These are phyloP conservation scores for Syrista parreyssii DNA, from an alignment of 2,888 invertebrate species.

Conservation along the genomic window DNA sequence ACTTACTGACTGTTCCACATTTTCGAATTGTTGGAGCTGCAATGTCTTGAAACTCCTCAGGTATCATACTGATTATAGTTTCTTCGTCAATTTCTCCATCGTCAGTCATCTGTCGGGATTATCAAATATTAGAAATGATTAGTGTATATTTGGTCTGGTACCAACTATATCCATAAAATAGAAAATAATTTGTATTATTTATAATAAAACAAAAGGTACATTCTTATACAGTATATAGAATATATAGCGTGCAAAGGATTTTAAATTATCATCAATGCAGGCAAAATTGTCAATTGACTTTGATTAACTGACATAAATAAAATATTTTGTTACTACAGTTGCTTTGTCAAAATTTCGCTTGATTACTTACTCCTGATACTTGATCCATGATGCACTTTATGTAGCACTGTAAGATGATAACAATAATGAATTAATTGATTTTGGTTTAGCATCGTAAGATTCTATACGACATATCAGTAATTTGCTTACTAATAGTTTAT, in stretches of 20 bases:
- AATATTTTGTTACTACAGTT: neutral
- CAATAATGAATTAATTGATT: neutral
- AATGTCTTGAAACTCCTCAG: slow-evolving; percentile 51
- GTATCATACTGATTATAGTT: slow-evolving; percentile 59
- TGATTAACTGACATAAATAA: neutral
- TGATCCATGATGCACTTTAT: slow-evolving; percentile 56
- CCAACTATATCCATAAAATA: neutral
- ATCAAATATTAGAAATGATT: neutral
- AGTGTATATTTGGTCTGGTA: neutral
- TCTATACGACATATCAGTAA: neutral
- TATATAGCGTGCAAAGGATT: too few species aligned
- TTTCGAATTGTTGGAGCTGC: slow-evolving; percentile 49
- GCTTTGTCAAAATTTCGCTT: neutral
- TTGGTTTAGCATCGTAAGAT: neutral
- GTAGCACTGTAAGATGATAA: slow-evolving; percentile 52
- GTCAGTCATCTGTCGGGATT: slow-evolving; percentile 56
- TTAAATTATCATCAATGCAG: neutral
- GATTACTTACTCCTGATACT: slow-evolving; percentile 52
- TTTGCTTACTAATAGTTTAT: neutral
- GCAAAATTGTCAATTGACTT: neutral
- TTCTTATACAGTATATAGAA: too few species aligned
- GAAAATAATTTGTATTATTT: neutral
- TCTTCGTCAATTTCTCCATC: slow-evolving; percentile 63
- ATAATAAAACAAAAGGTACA: too few species aligned
- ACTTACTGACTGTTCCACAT: slow-evolving; percentile 60